phyloP scores from a whole-genome alignment of 2,888 invertebrate species.

The Crocallis elinguaria region DNA sequence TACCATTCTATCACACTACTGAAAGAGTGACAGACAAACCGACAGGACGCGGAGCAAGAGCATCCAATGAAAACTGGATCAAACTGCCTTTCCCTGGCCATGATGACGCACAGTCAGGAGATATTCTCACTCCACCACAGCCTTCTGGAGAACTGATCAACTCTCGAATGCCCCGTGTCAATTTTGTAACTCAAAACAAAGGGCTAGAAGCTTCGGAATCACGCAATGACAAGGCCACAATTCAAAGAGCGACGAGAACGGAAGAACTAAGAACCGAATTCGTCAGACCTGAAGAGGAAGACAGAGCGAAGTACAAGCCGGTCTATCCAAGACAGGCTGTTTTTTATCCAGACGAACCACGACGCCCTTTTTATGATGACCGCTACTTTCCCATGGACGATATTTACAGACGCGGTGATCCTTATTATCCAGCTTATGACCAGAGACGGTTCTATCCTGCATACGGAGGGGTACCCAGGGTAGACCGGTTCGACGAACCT shows the following conservation, averaged over 20 bases:
- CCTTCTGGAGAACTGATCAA: slow-evolving; percentile 83
- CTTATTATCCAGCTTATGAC: slow-evolving; percentile 73
- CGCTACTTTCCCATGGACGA: slow-evolving; percentile 70
- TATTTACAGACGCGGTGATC: slow-evolving; percentile 67
- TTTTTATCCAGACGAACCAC: slow-evolving; percentile 77
- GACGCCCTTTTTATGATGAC: slow-evolving; percentile 72
- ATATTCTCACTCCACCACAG: slow-evolving; percentile 80
- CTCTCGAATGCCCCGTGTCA: slow-evolving; percentile 86
- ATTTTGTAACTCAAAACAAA: slow-evolving; percentile 88
- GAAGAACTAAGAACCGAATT: slow-evolving; percentile 78
- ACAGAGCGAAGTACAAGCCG: slow-evolving; percentile 64
- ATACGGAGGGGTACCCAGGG: slow-evolving; percentile 54
- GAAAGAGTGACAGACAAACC: slow-evolving; percentile 80
- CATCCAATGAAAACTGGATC: slow-evolving; percentile 86
- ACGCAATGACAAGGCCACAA: slow-evolving; percentile 77
- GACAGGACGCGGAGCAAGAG: slow-evolving; percentile 84
- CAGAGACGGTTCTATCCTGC: slow-evolving; percentile 61
- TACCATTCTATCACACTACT: slow-evolving; percentile 69
- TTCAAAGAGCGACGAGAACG: slow-evolving; percentile 71
- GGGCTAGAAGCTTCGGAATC: slow-evolving; percentile 77
- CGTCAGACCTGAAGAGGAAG: slow-evolving; percentile 70
- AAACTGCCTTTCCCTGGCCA: slow-evolving; percentile 82
- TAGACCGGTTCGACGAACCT: slow-evolving; percentile 73
- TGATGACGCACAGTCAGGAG: slow-evolving; percentile 62
- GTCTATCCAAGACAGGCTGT: slow-evolving; percentile 78